These are phyloP conservation scores for Harpagoxenus sublaevis DNA, from an alignment of 2,888 invertebrate species.

Conservation along the genomic window DNA sequence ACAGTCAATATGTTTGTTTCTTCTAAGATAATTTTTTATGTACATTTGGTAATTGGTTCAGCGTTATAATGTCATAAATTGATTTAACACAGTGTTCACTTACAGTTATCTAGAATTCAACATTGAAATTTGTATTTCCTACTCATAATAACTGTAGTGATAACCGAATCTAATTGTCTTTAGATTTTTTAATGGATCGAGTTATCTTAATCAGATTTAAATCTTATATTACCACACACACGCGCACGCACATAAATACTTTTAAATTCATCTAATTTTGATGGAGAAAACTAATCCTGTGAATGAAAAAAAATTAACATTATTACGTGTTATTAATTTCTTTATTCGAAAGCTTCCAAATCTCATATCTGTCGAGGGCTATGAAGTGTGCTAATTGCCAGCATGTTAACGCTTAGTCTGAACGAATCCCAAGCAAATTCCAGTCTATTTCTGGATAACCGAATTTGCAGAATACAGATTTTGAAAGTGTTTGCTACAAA, in stretches of 20 bases:
- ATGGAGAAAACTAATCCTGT: neutral
- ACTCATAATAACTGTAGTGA: neutral
- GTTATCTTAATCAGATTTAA: neutral
- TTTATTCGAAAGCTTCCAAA: neutral
- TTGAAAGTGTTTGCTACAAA: neutral
- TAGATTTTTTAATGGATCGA: neutral
- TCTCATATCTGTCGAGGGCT: neutral
- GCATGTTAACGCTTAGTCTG: neutral
- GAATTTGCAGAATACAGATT: neutral
- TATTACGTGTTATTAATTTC: neutral
- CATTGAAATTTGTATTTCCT: constrained; percentile 3
- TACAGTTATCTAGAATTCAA: constrained; percentile 10
- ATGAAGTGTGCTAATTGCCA: neutral
- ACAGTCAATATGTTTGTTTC: constrained; percentile 13
- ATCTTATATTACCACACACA: neutral
- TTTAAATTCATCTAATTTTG: neutral
- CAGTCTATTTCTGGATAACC: neutral
- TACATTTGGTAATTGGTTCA: neutral
- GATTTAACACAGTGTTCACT: neutral
- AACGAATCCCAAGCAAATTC: neutral
- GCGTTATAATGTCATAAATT: neutral
- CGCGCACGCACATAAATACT: neutral
- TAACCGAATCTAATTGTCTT: neutral
- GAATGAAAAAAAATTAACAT: neutral
- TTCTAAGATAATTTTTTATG: neutral